Evolutionary conservation across 2,888 invertebrate species (phyloP), one percentile per base, ranked within the genome.

Genomic region (Nezara viridula): DNA sequence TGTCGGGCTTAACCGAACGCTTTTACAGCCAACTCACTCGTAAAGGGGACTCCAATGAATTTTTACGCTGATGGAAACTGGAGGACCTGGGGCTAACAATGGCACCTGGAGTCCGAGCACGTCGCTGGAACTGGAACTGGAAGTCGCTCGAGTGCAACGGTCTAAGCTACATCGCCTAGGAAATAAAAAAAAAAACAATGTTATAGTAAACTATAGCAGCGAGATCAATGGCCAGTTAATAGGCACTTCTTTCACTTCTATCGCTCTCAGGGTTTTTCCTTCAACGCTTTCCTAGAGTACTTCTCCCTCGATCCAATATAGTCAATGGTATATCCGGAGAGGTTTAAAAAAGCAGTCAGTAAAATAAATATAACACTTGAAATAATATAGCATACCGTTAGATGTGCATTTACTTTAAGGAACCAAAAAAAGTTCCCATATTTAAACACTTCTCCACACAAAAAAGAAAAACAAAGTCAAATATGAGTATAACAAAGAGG

Each of bases 31-130:
- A 44, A 44, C 47, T 81, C 81, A 44, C 81, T 81, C 81, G 81
- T 81, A 81, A 81, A 81, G 81, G 81, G 81, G 6, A 47, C 81
- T 81, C n/a, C 81, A 81, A 81, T 81, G 81, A 81, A 81, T 81
- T 81, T 81, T 81, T 81, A 81, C 44, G 81, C 81, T 81, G 44
- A 81, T 81, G 81, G 81, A 81, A 81, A 81, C 44, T 81, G 27
- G 81, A 81, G 81, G 81, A 81, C n/a, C 44, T 44, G 81, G 32
- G 32, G 44, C 81, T 81, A 81, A 81, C 81, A 81, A 81, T 81
- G 81, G 47, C 44, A 81, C 81, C 44, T n/a, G 81, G 81, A 81
- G 81, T 81, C 81, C 44, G 44, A 37, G 81, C 81, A 81, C 81
- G 81, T 81, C 81, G 81, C 81, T 81, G 44, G n/a, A 81, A 81